Conservation (phyloP, 2,888 invertebrate species). For the Heteromurus nitidus region DNA sequence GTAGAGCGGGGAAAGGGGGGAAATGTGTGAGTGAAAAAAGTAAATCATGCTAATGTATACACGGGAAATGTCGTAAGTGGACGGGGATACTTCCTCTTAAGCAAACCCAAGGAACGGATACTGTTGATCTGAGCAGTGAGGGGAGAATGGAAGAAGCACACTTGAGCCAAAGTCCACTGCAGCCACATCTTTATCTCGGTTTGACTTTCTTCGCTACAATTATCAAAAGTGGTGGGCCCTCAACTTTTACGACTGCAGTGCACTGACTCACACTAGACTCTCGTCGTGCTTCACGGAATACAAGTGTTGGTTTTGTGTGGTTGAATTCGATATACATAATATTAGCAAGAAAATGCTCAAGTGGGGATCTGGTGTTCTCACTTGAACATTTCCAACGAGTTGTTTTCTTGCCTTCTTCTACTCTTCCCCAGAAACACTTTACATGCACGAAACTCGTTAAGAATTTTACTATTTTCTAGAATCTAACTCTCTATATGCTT, state of each 20-base stretch:
- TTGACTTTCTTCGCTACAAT: constrained; percentile 14
- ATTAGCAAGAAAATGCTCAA: neutral
- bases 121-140: neutral
- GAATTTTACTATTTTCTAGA: too few species aligned
- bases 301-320: too few species aligned
- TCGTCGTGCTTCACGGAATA: neutral
- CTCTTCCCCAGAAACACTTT: too few species aligned
- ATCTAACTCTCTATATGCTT: too few species aligned
- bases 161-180: neutral
- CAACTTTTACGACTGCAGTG: neutral
- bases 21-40: neutral
- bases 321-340: too few species aligned
- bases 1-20: neutral
- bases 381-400: neutral
- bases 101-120: constrained; percentile 1
- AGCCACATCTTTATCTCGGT: neutral
- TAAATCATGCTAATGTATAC: constrained; percentile 4
- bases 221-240: constrained; percentile 8
- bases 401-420: neutral
- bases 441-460: too few species aligned
- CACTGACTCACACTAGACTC: neutral
- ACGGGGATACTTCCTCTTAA: constrained; percentile 20
- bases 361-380: neutral
- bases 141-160: too few species aligned
- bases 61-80: constrained; percentile 39